Conservation (phyloP, 1,140 invertebrate genomes). For the Drosophila quadrilineata region DNA sequence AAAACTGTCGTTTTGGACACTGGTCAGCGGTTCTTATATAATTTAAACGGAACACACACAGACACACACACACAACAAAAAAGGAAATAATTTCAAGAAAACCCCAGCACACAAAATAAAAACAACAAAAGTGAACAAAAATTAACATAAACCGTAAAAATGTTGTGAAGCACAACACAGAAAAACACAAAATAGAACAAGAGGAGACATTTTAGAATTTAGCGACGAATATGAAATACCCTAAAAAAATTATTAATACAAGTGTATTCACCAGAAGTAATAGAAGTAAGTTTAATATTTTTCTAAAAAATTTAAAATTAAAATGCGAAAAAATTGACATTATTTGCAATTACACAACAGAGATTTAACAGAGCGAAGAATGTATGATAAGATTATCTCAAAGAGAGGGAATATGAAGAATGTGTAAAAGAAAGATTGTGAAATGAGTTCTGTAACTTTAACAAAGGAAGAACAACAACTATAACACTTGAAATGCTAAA, state of each 20-base stretch:
- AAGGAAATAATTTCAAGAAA: not conserved
- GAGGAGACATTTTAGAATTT: not conserved
- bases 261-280: too few relatives aligned
- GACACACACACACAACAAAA: constrained; percentile 8
- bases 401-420: not conserved
- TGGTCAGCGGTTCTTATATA: constrained; percentile 49
- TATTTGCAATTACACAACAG: constrained; percentile 63
- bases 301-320: too few relatives aligned
- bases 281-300: not conserved
- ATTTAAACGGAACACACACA: constrained; percentile 33
- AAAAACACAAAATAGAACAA: constrained; percentile 23
- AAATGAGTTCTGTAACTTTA: constrained; percentile 12
- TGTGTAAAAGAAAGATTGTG: not conserved
- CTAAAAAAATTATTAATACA: not conserved
- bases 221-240: not conserved
- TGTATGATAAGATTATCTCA: not conserved
- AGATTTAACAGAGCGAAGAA: constrained; percentile 28
- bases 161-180: constrained; percentile 21
- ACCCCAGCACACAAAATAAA: constrained; percentile 8
- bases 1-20: constrained; percentile 22
- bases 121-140: constrained; percentile 25
- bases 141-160: constrained; percentile 69
- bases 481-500: constrained; percentile 4
- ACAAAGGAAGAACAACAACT: not conserved
- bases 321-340: not conserved